Evolutionary conservation across 2,797 vertebrate species (phyloP).

Genomic region (Hapalemur alaotrensis): DNA sequence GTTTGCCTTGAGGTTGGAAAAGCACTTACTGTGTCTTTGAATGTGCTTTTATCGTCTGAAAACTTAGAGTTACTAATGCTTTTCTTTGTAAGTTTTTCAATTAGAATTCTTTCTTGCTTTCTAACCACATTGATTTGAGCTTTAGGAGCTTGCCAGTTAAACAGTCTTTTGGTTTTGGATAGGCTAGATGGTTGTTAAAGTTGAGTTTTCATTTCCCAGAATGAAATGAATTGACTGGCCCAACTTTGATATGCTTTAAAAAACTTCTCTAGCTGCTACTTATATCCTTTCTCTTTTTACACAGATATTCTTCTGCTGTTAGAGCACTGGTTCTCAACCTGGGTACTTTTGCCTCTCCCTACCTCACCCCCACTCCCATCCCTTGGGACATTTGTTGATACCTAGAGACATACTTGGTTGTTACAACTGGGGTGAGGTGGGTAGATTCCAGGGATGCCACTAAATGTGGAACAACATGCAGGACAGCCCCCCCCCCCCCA

Average conservation of each 20-base stretch:
- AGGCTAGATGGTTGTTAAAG: background rate
- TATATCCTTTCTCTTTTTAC: background rate
- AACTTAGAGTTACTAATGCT: background rate
- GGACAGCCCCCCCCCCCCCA: background rate
- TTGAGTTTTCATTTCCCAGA: conserved; percentile 18
- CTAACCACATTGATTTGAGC: background rate
- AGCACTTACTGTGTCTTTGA: background rate
- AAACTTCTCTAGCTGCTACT: background rate
- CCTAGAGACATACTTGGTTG: conserved; percentile 7
- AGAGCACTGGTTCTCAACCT: background rate
- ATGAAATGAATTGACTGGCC: background rate
- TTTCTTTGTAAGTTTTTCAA: conserved; percentile 29
- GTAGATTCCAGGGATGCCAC: background rate
- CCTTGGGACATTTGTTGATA: background rate
- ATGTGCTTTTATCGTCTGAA: background rate
- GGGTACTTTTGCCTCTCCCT: background rate
- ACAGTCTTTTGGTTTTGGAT: background rate
- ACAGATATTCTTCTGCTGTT: background rate
- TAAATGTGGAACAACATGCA: background rate
- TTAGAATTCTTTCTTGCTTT: conserved; percentile 30
- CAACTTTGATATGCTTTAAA: background rate
- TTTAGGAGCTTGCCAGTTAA: conserved; percentile 19
- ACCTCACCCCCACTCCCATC: background rate
- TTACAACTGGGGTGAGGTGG: background rate
- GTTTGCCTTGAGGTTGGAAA: conserved; percentile 28